Percentiles rank a stretch among this genome's conserved stretches.
Conservation (phyloP, 2,888 invertebrate species). For the Scrobipalpa atriplicella region DNA sequence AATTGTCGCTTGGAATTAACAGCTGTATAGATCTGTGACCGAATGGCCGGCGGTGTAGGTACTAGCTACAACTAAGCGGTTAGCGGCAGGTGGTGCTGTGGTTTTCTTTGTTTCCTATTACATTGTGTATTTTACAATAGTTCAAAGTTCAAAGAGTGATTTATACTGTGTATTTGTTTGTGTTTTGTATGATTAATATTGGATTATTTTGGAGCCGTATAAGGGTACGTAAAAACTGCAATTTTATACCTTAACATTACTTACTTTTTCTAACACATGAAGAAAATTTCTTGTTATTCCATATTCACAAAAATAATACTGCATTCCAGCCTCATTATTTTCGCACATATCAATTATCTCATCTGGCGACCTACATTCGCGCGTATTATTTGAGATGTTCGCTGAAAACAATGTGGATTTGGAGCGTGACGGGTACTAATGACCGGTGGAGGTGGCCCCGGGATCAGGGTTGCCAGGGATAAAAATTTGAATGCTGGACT, state of each 20-base stretch:
- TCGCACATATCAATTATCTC: slow-evolving; percentile 21
- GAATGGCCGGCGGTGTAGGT: background rate
- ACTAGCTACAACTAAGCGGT: background rate
- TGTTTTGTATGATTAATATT: background rate
- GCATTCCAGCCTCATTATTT: background rate
- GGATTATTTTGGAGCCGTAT: background rate
- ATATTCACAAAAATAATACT: background rate
- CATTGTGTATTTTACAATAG: background rate
- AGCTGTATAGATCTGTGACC: slow-evolving; percentile 15
- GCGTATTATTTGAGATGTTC: slow-evolving; percentile 31
- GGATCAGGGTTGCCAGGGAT: slow-evolving; percentile 20
- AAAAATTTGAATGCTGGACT: slow-evolving; percentile 37
- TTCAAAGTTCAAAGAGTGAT: background rate
- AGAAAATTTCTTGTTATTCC: background rate
- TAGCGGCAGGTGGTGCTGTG: slow-evolving; percentile 12
- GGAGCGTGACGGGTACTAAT: slow-evolving; percentile 66
- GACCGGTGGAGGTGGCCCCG: slow-evolving; percentile 43
- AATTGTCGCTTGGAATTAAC: slow-evolving; percentile 57
- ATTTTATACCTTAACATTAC: background rate
- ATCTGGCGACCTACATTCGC: slow-evolving; percentile 19
- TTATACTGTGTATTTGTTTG: background rate
- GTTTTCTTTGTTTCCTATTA: background rate
- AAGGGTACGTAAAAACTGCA: background rate
- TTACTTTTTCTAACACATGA: background rate
- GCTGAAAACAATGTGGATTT: slow-evolving; percentile 52